Evolutionary conservation across 1,140 invertebrate species (phyloP), one percentile per base, ranked within the genome.

Genomic region (Drosophila tristis): DNA sequence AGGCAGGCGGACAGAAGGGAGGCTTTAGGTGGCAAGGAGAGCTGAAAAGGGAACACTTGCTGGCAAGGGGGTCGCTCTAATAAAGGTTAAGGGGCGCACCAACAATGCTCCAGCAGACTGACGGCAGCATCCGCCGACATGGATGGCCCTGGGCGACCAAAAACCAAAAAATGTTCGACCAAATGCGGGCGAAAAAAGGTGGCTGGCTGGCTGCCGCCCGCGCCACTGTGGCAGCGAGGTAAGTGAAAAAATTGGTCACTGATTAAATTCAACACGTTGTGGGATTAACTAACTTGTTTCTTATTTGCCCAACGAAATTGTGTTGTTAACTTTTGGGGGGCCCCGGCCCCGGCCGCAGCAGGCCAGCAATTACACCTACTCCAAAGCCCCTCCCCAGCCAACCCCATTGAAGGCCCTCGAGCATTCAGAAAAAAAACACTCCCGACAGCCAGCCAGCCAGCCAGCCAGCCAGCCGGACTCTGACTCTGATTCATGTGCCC

Each of bases 201-300:
- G 8, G 2, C 11, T 6, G 29, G 2, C 13, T 15, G 6, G 5
- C 1, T 20, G 20, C 1, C 20, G 1, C 20, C 20, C 20, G 1
- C 20, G 0, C 20, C 20, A 1, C 20, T 20, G 20, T 20, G 20
- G 7, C 8, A 13, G 56, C 35, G 61, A 54, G 78, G 76, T 65
- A 74, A 87, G 79, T 87, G 84, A 89, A 87, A 87, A 87, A 87
- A 87, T 82, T 89, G 84, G 84, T 75, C 84, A 87, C 84, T 87
- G 84, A 87, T 87, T 87, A 87, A 87, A 87, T 87, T 89, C 84
- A 87, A 87, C 84, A 87, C 84, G 84, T 89, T 87, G 84, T 82
- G 79, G 84, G 84, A 87, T 89, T 87, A 89, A 87, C 84, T 87
- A 87, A 87, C 84, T 87, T 87, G 84, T 89, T 89, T 87, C 89